phyloP scores from a whole-genome alignment of 2,888 invertebrate species.

The Conops quadrifasciatus region DNA sequence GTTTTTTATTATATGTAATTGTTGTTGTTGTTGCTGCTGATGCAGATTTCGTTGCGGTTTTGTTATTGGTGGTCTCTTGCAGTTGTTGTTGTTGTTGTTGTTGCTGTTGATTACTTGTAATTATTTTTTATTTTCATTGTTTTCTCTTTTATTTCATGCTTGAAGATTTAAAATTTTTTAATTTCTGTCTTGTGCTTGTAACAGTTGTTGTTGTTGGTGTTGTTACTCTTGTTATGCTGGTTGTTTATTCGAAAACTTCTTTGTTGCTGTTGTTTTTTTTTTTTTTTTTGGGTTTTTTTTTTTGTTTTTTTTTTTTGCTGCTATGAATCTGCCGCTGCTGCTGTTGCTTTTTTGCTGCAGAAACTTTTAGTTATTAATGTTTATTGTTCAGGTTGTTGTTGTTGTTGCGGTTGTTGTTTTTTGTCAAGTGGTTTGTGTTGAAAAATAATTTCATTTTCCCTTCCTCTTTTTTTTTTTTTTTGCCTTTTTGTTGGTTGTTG shows the following conservation, averaged over 20 bases:
- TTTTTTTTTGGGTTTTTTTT: background rate
- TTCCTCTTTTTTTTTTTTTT: background rate
- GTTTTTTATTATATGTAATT: slow-evolving; percentile 40
- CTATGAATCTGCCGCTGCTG: no score
- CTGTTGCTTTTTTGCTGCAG: no score
- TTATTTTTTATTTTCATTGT: no score
- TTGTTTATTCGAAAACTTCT: background rate
- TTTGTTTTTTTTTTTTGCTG: no score
- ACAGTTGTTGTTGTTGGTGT: slow-evolving; percentile 11
- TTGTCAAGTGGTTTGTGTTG: no score
- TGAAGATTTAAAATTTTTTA: slow-evolving; percentile 7
- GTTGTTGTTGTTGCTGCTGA: slow-evolving; percentile 37
- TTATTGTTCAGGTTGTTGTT: no score
- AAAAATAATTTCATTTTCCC: no score
- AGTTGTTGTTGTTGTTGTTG: background rate
- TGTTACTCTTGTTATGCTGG: background rate
- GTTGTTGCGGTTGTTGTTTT: no score
- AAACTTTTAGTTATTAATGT: no score
- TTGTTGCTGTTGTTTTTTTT: background rate
- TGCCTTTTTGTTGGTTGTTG: background rate
- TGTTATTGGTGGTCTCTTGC: background rate
- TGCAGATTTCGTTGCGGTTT: background rate
- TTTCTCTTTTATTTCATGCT: slow-evolving; percentile 12
- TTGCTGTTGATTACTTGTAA: slow-evolving; percentile 9
- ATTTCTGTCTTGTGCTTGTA: background rate